Percentiles rank a stretch among this genome's conserved stretches.
Evolutionary conservation across 2,888 invertebrate genomes (phyloP).

Genomic region (Eubasilissa splendida): DNA sequence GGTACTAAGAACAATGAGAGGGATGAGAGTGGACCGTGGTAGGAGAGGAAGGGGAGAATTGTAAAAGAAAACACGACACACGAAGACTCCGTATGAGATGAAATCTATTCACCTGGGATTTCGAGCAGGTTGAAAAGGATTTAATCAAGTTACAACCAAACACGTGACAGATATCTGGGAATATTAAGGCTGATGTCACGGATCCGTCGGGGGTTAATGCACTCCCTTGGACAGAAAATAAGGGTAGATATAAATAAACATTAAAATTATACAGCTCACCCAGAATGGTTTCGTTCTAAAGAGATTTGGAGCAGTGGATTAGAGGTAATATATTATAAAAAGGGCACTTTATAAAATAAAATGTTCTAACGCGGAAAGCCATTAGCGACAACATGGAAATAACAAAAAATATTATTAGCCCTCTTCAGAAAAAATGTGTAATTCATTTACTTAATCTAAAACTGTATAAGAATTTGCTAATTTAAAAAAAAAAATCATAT

Average conservation of each 20-base stretch:
- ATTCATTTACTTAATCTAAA: too few relatives aligned
- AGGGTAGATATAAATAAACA: neutral
- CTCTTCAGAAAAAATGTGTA: too few relatives aligned
- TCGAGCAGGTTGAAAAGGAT: constrained; percentile 55
- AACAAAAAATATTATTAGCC: too few relatives aligned
- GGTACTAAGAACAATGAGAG: constrained; percentile 4
- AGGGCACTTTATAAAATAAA: too few relatives aligned
- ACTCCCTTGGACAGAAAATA: neutral
- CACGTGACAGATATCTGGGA: constrained; percentile 45
- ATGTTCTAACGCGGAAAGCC: too few relatives aligned
- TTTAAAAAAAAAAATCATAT: neutral
- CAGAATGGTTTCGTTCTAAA: too few relatives aligned
- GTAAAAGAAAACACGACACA: constrained; percentile 50
- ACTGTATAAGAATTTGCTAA: too few relatives aligned
- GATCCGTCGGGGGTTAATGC: too few relatives aligned
- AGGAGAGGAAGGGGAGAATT: constrained; percentile 19
- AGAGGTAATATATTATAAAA: too few relatives aligned
- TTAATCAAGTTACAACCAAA: constrained; percentile 55
- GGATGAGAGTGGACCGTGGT: constrained; percentile 9
- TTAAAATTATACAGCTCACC: too few relatives aligned
- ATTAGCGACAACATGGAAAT: too few relatives aligned
- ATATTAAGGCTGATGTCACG: constrained; percentile 18
- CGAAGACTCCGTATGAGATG: constrained; percentile 45
- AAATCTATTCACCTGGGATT: constrained; percentile 56
- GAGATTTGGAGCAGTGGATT: too few relatives aligned